Evolutionary conservation across 2,797 vertebrate species (phyloP).

Genomic region (Anguilla marmorata): DNA sequence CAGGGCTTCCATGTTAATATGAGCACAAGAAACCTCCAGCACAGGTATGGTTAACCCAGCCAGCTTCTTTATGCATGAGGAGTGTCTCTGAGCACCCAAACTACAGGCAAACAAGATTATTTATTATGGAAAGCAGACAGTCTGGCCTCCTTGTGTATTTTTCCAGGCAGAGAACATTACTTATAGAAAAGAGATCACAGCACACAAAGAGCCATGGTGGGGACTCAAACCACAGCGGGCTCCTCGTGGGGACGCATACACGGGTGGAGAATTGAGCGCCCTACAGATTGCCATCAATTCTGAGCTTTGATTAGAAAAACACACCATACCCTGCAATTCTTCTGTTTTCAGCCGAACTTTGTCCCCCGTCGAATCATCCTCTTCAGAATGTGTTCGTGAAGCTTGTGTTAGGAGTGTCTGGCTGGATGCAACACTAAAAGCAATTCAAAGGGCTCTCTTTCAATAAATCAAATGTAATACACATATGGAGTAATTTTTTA

Average conservation of each 20-base stretch:
- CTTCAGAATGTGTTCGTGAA: constrained; percentile 69
- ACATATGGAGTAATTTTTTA: neutral
- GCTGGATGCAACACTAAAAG: constrained; percentile 69
- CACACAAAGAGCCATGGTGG: neutral
- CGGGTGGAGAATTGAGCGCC: neutral
- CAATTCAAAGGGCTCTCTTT: constrained; percentile 30
- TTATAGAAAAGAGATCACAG: neutral
- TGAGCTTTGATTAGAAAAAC: neutral
- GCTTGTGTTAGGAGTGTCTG: constrained; percentile 73
- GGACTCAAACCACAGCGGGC: neutral
- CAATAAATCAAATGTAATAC: neutral
- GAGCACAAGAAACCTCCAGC: neutral
- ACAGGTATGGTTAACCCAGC: neutral
- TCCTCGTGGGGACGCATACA: neutral
- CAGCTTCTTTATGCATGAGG: neutral
- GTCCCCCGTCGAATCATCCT: constrained; percentile 67
- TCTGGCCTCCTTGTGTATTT: neutral
- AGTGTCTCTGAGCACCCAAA: neutral
- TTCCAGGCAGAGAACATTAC: neutral
- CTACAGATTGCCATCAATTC: neutral
- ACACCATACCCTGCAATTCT: constrained; percentile 71
- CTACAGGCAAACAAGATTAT: neutral
- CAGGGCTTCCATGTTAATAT: neutral
- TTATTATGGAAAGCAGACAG: neutral
- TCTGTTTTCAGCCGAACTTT: constrained; percentile 73